Conservation (phyloP, 2,113 vertebrate species). For the Callochromis pleurospilus region DNA sequence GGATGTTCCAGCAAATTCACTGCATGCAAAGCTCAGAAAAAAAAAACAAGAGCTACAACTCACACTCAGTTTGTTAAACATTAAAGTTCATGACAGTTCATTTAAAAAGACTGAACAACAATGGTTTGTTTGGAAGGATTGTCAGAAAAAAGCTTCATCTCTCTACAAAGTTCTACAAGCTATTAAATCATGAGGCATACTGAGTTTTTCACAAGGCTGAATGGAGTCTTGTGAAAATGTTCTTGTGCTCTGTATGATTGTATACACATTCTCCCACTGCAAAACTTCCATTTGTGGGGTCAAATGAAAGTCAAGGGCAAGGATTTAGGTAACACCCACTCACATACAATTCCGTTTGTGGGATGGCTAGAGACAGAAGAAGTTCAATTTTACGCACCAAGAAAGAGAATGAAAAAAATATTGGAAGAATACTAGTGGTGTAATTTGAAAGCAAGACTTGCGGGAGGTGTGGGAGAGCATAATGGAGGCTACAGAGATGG, state of each 20-base stretch:
- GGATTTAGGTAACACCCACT: neutral
- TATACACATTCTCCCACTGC: neutral
- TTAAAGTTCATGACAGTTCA: neutral
- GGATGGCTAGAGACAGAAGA: neutral
- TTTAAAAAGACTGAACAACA: neutral
- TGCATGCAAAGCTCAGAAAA: neutral
- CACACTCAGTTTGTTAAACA: neutral
- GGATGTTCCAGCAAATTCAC: neutral
- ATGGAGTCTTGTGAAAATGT: neutral
- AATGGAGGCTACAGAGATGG: neutral
- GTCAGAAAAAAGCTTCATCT: neutral
- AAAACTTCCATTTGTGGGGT: neutral
- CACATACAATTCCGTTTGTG: neutral
- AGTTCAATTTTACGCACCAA: slow-evolving; percentile 29
- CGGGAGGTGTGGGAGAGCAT: neutral
- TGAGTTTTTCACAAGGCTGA: neutral
- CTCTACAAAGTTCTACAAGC: neutral
- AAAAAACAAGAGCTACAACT: neutral
- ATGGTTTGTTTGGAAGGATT: neutral
- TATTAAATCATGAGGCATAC: neutral
- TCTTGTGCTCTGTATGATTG: neutral
- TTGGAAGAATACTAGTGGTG: neutral
- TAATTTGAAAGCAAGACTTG: neutral
- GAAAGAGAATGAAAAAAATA: neutral
- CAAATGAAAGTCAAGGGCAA: neutral